Base-by-base conservation (phyloP, 2,888 invertebrate genomes). In the Diaprepes abbreviatus region DNA sequence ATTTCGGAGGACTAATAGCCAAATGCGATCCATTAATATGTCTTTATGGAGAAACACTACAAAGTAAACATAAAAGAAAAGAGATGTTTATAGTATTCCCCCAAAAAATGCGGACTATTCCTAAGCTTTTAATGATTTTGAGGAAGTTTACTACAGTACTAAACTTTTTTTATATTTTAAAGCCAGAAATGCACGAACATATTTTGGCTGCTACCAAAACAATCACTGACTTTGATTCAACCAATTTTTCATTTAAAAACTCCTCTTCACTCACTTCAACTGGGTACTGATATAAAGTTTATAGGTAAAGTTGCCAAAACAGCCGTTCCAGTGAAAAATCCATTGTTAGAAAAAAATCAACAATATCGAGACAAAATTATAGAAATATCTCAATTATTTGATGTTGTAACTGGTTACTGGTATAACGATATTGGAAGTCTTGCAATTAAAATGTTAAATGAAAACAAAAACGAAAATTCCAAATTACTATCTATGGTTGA, bases 111-210 rank as follows among this genome's bases (percentile, higher is more conserved):
- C n/a, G n/a, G n/a, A n/a, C n/a, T n/a, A n/a, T n/a, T n/a, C n/a
- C n/a, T n/a, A n/a, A n/a, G n/a, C n/a, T n/a, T n/a, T n/a, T n/a
- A n/a, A n/a, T n/a, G n/a, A n/a, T n/a, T n/a, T n/a, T 75, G 7
- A 5, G 48, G 14, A 58, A 59, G 19, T 28, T 28, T 5, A 52
- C 66, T 14, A 43, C 66, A 24, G 50, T 66, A 38, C 10, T 5
- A 12, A 50, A 31, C 17, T 40, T n/a, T n/a, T 40, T 62, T 0
- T 58, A 71, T 40, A 12, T 57, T 7, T 43, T 71, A 45, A 71
- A 64, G 21, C 67, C 71, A 19, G 67, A 67, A 52, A 57, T 50
- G n/a, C 68, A 68, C 33, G 31, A 58, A 10, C n/a, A 64, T 36
- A 68, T 71, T 64, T 7, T 71, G 12, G 68, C 71, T 9, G 68